Conservation (phyloP, 2,113 vertebrate genomes). For the Passer montanus region DNA sequence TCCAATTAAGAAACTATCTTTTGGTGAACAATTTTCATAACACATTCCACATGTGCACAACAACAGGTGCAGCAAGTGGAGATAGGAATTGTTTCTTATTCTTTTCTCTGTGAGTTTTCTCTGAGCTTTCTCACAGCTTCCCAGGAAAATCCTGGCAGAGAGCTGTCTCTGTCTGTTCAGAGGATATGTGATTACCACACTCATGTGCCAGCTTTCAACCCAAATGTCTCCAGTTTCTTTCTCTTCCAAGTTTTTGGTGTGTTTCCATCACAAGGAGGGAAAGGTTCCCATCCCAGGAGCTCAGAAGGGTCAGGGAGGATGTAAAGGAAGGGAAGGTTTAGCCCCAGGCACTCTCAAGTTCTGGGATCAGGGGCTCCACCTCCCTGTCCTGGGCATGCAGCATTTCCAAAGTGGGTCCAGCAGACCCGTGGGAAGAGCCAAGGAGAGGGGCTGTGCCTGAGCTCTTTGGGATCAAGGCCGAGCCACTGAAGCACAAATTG, state of each 20-base stretch:
- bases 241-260: not conserved
- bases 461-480: not conserved
- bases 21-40: no score
- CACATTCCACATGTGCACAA: no score
- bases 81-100: no score
- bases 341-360: not conserved
- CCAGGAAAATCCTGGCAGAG: no score
- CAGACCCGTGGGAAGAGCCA: not conserved
- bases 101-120: no score
- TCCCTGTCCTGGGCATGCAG: not conserved
- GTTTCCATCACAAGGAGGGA: rapidly evolving
- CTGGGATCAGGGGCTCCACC: not conserved
- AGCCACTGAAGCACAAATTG: not conserved
- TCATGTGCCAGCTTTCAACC: not conserved
- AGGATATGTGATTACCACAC: no score
- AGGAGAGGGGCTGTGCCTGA: not conserved
- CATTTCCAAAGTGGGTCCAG: not conserved
- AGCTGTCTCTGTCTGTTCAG: no score
- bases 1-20: no score
- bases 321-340: not conserved
- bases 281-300: not conserved
- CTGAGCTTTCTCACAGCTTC: no score
- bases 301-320: not conserved
- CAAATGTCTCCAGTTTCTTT: rapidly evolving
- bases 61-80: no score